Percentiles rank a stretch among this genome's conserved stretches.
Conservation (phyloP, 2,113 vertebrate species). For the Carassius gibelio region DNA sequence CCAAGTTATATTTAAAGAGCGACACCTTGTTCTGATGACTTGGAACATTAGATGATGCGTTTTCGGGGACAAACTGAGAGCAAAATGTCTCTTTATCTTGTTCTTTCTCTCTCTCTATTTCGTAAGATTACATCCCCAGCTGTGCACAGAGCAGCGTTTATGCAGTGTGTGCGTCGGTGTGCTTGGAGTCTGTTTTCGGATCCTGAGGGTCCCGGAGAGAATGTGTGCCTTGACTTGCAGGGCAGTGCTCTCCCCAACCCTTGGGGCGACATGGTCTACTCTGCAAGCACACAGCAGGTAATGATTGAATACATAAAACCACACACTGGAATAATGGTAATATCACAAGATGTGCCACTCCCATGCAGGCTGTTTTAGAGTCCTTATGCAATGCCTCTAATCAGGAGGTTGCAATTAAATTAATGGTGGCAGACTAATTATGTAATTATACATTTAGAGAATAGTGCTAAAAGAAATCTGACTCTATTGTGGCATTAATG, state of each 20-base stretch:
- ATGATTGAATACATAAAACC: slow-evolving; percentile 2
- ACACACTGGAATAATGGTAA: slow-evolving; percentile 19
- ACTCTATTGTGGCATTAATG: slow-evolving; percentile 13
- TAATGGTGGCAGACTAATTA: slow-evolving; percentile 48
- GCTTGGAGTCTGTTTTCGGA: slow-evolving; percentile 77
- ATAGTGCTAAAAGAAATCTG: slow-evolving; percentile 20
- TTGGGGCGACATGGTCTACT: slow-evolving; percentile 80
- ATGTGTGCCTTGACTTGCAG: slow-evolving; percentile 78
- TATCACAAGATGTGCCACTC: background rate
- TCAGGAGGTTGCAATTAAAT: slow-evolving; percentile 39
- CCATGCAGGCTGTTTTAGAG: background rate
- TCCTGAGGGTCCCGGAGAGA: slow-evolving; percentile 29
- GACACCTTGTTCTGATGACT: background rate
- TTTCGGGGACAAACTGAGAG: background rate
- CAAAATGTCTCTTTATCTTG: too few relatives aligned
- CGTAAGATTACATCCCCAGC: slow-evolving; percentile 69
- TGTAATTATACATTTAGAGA: slow-evolving; percentile 47
- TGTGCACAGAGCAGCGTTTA: slow-evolving; percentile 71
- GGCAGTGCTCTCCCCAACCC: slow-evolving; percentile 79
- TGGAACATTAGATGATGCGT: background rate
- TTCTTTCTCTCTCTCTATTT: background rate
- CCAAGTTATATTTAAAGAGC: background rate
- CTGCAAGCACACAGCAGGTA: slow-evolving; percentile 62
- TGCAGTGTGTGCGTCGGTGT: slow-evolving; percentile 87
- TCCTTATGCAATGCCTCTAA: slow-evolving; percentile 20